These are phyloP conservation scores for Syngnathoides biaculeatus DNA, from an alignment of 2,113 vertebrate genomes.

Conservation along the genomic window DNA sequence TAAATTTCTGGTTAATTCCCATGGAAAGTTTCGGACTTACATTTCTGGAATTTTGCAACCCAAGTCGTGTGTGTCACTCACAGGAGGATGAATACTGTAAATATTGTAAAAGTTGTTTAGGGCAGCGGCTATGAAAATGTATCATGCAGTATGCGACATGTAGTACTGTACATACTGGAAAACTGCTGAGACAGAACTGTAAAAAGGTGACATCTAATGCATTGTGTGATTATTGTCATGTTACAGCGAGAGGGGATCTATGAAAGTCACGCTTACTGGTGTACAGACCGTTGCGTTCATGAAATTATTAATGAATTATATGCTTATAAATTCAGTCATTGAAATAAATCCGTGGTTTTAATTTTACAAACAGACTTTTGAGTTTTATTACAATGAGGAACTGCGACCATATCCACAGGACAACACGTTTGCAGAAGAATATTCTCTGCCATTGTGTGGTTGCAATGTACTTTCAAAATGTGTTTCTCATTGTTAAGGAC, in stretches of 20 bases:
- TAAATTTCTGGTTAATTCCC: background rate
- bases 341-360: constrained; percentile 75
- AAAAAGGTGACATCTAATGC: constrained; percentile 16
- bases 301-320: constrained; percentile 75
- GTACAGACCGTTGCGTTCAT: constrained; percentile 85
- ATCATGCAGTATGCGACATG: background rate
- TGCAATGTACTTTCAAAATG: constrained; percentile 16
- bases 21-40: background rate
- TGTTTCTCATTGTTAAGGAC: background rate
- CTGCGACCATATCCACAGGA: constrained; percentile 32
- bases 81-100: constrained; percentile 81
- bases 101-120: constrained; percentile 53
- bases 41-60: background rate
- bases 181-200: constrained; percentile 83
- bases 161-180: constrained; percentile 91
- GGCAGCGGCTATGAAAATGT: background rate
- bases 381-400: constrained; percentile 55
- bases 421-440: constrained; percentile 28
- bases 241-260: constrained; percentile 23
- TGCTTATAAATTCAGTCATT: constrained; percentile 66
- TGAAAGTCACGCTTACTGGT: constrained; percentile 75
- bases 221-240: constrained; percentile 29
- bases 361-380: constrained; percentile 48
- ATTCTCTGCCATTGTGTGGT: constrained; percentile 23
- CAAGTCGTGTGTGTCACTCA: constrained; percentile 6